Conservation (phyloP, 2,888 invertebrate genomes). For the Melieria omissa region DNA sequence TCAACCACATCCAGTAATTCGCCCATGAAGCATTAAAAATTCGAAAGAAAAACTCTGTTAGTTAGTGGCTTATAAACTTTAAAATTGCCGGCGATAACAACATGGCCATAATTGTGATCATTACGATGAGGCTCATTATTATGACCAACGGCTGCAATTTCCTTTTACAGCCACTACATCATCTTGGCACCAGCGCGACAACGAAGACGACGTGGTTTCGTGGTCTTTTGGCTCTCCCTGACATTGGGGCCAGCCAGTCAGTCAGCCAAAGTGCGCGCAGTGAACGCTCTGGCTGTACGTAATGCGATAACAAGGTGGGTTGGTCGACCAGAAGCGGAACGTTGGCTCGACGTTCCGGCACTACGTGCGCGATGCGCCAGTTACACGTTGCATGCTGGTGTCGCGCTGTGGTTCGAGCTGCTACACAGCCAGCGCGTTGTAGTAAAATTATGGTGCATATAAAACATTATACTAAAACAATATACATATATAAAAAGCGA, state of each 20-base stretch:
- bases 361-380: neutral
- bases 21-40: too few relatives aligned
- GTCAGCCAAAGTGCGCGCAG: too few relatives aligned
- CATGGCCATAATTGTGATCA: too few relatives aligned
- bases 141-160: too few relatives aligned
- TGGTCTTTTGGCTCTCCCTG: constrained; percentile 22
- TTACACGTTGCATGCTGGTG: neutral
- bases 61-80: too few relatives aligned
- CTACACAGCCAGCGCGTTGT: constrained; percentile 10
- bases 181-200: constrained; percentile 20
- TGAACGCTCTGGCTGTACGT: constrained; percentile 11
- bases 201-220: constrained; percentile 16
- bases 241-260: too few relatives aligned
- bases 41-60: too few relatives aligned
- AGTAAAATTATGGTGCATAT: constrained; percentile 31
- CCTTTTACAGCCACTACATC: constrained; percentile 5
- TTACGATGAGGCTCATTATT: too few relatives aligned
- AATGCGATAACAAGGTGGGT: constrained; percentile 34
- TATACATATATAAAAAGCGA: neutral
- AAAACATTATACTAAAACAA: constrained; percentile 4
- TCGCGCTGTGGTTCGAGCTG: neutral
- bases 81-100: too few relatives aligned
- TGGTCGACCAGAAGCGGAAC: constrained; percentile 31
- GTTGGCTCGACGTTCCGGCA: neutral
- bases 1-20: too few relatives aligned